Evolutionary conservation across 2,797 vertebrate genomes (phyloP).

Genomic region (Sciurus carolinensis): DNA sequence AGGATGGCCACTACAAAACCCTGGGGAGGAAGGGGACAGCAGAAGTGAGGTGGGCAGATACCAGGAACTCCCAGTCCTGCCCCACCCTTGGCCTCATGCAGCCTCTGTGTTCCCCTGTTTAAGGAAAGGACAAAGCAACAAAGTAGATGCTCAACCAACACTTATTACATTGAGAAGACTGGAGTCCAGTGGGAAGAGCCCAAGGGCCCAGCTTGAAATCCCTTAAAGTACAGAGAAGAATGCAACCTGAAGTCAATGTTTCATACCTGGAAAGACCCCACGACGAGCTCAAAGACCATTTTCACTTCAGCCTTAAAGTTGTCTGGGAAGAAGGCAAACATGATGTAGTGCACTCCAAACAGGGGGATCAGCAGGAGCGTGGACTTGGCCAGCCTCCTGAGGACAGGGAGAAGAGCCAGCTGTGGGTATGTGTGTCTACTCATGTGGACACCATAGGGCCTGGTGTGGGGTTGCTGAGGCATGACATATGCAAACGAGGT

Average conservation of each 20-base stretch:
- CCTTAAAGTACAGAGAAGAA: neutral
- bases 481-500: neutral
- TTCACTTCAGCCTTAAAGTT: conserved; percentile 93
- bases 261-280: conserved; percentile 98
- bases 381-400: conserved; percentile 97
- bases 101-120: neutral
- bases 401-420: conserved; percentile 64
- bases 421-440: neutral
- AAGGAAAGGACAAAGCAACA: neutral
- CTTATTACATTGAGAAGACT: neutral
- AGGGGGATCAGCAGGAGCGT: conserved; percentile 97
- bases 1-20: conserved; percentile 97
- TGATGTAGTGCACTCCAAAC: conserved; percentile 97
- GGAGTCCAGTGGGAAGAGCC: neutral
- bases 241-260: accelerated
- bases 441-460: accelerated
- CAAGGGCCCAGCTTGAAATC: neutral
- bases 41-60: conserved; percentile 1
- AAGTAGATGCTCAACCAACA: neutral
- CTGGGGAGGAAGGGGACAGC: conserved; percentile 87
- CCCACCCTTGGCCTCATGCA: neutral
- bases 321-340: conserved; percentile 97
- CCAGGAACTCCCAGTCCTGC: neutral
- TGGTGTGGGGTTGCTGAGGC: neutral
- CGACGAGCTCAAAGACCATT: conserved; percentile 95